A percentile compares a stretch with the other conserved stretches of the same genome.
Evolutionary conservation across 2,888 invertebrate genomes (phyloP).

Genomic region (Disparrhopalites patrizii): DNA sequence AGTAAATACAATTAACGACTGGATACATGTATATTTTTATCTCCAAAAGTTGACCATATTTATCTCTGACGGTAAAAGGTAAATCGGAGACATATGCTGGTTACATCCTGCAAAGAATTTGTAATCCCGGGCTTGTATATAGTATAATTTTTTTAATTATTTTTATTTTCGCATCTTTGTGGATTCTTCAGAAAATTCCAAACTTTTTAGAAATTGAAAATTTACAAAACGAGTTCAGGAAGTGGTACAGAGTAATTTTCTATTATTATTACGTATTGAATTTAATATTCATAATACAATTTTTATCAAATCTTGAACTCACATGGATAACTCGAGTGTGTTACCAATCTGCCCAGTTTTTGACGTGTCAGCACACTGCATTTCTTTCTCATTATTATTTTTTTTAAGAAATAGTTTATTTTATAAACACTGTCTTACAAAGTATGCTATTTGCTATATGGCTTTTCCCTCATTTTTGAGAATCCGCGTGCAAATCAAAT

Average conservation of each 20-base stretch:
- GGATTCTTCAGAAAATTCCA: conserved; percentile 1
- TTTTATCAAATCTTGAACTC: no score
- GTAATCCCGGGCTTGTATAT: no score
- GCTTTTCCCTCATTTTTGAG: no score
- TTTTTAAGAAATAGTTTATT: not conserved
- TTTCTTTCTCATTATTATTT: no score
- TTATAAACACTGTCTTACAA: conserved; percentile 1
- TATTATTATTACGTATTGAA: not conserved
- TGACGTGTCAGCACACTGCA: not conserved
- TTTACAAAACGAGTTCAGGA: conserved; percentile 11
- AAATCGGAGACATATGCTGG: no score
- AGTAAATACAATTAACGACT: no score
- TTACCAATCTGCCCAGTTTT: not conserved
- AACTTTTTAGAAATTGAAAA: conserved; percentile 8
- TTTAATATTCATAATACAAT: no score
- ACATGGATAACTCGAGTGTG: not conserved
- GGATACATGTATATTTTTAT: no score
- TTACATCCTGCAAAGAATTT: no score
- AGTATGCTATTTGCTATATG: conserved; percentile 2
- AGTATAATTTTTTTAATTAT: not conserved
- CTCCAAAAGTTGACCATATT: no score
- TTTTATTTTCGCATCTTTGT: conserved; percentile 10
- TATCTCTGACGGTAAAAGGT: no score
- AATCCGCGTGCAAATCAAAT: not conserved
- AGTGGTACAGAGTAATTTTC: conserved; percentile 2